phyloP scores from a whole-genome alignment of 2,888 invertebrate species.

The Philonicus albiceps region DNA sequence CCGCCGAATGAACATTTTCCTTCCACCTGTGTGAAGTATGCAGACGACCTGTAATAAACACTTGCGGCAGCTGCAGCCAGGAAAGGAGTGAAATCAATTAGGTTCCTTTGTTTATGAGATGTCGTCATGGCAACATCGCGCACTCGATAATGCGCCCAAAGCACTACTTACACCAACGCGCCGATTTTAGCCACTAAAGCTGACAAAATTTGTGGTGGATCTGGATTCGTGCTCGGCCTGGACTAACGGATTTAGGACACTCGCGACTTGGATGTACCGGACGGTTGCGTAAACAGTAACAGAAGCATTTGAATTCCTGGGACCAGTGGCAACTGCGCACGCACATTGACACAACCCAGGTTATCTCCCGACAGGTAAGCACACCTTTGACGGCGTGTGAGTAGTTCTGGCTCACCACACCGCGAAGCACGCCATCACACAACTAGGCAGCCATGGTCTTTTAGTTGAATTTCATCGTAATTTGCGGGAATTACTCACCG shows the following conservation, averaged over 20 bases:
- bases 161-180: neutral
- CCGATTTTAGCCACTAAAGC: neutral
- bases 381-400: neutral
- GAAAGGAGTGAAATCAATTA: neutral
- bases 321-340: neutral
- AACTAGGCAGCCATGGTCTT: neutral
- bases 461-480: neutral
- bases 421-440: neutral
- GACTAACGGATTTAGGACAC: neutral
- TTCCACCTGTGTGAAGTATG: neutral
- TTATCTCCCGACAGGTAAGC: neutral
- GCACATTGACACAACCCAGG: neutral
- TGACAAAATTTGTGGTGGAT: neutral
- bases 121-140: slow-evolving; percentile 39
- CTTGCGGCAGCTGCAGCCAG: slow-evolving; percentile 4
- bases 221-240: neutral
- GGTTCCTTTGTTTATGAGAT: slow-evolving; percentile 23
- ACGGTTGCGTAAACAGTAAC: neutral
- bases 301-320: slow-evolving; percentile 17
- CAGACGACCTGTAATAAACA: neutral
- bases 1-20: neutral
- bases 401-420: neutral
- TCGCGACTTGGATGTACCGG: neutral
- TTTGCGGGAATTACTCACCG: neutral
- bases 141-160: neutral